Evolutionary conservation across 2,113 vertebrate genomes (phyloP).

Genomic region (Channa maculata): DNA sequence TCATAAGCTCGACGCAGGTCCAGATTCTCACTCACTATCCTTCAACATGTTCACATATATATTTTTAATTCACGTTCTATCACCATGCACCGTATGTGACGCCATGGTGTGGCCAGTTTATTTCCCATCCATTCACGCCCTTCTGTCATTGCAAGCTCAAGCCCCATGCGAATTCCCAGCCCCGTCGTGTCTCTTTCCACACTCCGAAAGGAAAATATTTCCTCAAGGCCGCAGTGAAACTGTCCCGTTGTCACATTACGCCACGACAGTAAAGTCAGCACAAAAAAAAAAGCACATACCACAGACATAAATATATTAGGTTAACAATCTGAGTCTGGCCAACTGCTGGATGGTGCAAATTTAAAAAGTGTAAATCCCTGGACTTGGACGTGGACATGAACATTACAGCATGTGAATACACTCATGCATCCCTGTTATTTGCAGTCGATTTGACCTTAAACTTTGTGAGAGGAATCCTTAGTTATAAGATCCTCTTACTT

Average conservation of each 20-base stretch:
- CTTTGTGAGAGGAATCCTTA: conserved; percentile 3
- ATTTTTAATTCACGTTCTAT: neutral
- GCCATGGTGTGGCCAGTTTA: neutral
- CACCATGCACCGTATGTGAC: too few relatives aligned
- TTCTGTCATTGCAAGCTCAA: conserved; percentile 51
- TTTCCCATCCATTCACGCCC: conserved; percentile 21
- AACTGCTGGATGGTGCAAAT: conserved; percentile 22
- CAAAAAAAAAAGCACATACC: conserved; percentile 13
- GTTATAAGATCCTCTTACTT: conserved; percentile 12
- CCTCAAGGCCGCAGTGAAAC: conserved; percentile 40
- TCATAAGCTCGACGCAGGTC: conserved; percentile 5
- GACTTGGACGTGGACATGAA: neutral
- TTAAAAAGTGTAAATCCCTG: conserved; percentile 48
- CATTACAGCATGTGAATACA: neutral
- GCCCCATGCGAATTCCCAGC: conserved; percentile 37
- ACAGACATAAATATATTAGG: conserved; percentile 16
- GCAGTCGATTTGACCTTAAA: conserved; percentile 7
- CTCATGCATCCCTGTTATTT: neutral
- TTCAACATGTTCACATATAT: conserved; percentile 2
- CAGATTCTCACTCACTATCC: neutral
- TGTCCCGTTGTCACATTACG: conserved; percentile 15
- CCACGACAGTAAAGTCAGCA: conserved; percentile 4
- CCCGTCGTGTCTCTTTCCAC: conserved; percentile 22
- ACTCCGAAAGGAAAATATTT: conserved; percentile 45
- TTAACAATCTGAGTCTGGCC: conserved; percentile 2